A percentile compares a stretch with the other conserved stretches of the same genome.
Evolutionary conservation across 2,113 vertebrate species (phyloP).

Genomic region (Lonchura striata): DNA sequence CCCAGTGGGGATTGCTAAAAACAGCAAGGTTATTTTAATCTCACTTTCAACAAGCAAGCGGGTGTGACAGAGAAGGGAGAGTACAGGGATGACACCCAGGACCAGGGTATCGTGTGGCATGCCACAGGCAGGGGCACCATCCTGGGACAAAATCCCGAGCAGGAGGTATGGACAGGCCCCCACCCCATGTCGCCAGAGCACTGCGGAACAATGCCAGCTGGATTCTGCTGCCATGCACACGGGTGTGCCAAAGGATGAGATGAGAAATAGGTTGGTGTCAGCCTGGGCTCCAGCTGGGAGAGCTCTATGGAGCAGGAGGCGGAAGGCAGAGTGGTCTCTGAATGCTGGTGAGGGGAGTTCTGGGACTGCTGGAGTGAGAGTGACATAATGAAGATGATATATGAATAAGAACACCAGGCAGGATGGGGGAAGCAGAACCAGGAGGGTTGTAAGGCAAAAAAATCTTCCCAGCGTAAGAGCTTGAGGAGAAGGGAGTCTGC

Average conservation of each 20-base stretch:
- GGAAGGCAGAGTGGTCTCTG: neutral
- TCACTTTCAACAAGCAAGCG: conserved; percentile 4
- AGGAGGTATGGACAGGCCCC: neutral
- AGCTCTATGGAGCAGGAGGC: neutral
- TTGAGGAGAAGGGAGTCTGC: neutral
- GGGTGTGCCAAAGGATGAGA: neutral
- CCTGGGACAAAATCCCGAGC: neutral
- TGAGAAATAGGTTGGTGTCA: neutral
- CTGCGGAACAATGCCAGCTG: neutral
- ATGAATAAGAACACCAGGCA: too few species aligned
- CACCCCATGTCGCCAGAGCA: fast-evolving
- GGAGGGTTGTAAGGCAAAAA: neutral
- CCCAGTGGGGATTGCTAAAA: conserved; percentile 55
- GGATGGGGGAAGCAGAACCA: neutral
- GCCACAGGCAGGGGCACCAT: fast-evolving
- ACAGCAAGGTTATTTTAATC: conserved; percentile 56
- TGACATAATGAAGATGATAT: neutral
- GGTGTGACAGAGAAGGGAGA: neutral
- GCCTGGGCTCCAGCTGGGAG: neutral
- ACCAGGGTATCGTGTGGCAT: fast-evolving
- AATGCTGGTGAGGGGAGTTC: neutral
- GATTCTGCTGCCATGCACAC: neutral
- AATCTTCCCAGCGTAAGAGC: neutral
- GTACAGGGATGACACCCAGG: neutral
- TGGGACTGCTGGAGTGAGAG: neutral